Conservation (phyloP, 2,797 vertebrate genomes). For the Oreochromis mossambicus region DNA sequence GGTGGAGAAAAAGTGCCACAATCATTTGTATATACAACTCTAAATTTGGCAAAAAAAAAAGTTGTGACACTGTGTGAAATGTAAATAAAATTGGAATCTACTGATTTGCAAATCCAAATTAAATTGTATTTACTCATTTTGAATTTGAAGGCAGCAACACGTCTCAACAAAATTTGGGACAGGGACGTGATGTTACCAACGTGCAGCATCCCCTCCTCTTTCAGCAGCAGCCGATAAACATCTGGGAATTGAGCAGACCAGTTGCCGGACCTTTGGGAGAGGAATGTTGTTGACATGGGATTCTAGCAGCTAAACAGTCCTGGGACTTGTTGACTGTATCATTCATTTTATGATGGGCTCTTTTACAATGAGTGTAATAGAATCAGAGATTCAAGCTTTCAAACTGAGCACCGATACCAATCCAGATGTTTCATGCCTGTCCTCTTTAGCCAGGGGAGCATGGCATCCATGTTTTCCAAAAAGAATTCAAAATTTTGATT, state of each 20-base stretch:
- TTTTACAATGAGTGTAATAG: background rate
- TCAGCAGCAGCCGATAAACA: background rate
- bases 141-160: background rate
- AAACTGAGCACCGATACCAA: background rate
- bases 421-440: background rate
- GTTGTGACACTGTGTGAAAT: background rate
- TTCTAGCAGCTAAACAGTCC: background rate
- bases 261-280: background rate
- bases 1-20: background rate
- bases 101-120: background rate
- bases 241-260: background rate
- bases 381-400: background rate
- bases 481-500: background rate
- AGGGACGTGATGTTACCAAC: background rate
- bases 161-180: background rate
- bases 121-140: background rate
- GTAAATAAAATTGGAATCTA: background rate
- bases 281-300: background rate
- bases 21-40: background rate
- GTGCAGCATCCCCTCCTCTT: background rate
- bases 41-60: background rate
- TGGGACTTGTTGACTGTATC: background rate
- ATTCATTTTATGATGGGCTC: background rate
- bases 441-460: background rate
- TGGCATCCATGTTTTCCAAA: background rate